Base-by-base conservation (phyloP, 2,888 invertebrate genomes). In the Lymantria dispar region DNA sequence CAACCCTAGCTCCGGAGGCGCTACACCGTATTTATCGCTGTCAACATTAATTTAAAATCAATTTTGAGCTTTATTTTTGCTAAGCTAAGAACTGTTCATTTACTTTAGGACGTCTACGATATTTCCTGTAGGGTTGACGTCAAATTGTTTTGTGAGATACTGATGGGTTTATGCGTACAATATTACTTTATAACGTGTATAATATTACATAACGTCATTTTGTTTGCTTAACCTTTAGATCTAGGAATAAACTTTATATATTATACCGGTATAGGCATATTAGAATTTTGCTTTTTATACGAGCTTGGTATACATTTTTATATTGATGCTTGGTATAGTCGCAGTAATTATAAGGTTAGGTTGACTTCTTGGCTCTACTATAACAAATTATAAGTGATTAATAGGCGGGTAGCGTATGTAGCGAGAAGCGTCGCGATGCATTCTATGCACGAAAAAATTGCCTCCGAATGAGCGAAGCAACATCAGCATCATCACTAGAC, bases 1-100 rank as follows among this genome's bases (percentile, higher is more conserved):
- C 81, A 82, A 78, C 85, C 85, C 83, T 84, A 80, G 76, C 80
- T 79, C 69, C 62, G 65, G 76, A 80, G 79, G 78, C 72, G 71
- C 69, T 71, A 64, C 67, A 57, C 59, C 60, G 64, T 68, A 69
- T 73, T 74, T 74, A 67, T 70, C 60, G 56, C 60, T 69, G 67
- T 73, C 71, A 71, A 71, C 71, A 66, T 67, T 68, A 61, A 72
- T 63, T 58, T 59, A 48, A 61, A 67, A 54, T 55, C 72, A 55
- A 77, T 53, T 72, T 71, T 72, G 56, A 64, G 60, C 74, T 66
- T 62, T 78, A 71, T 58, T 37, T 7, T 42, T 11, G 12, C 46
- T 7, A 0, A 7, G 8, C 12, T 60, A 63, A 55, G 38, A 54
- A 37, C 45, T 48, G 50, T 60, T 55, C 50, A 45, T 47, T 46